A percentile compares a stretch with the other conserved stretches of the same genome.
phyloP scores from a whole-genome alignment of 1,140 invertebrate genomes.

The Brachionus rotundiformis region DNA sequence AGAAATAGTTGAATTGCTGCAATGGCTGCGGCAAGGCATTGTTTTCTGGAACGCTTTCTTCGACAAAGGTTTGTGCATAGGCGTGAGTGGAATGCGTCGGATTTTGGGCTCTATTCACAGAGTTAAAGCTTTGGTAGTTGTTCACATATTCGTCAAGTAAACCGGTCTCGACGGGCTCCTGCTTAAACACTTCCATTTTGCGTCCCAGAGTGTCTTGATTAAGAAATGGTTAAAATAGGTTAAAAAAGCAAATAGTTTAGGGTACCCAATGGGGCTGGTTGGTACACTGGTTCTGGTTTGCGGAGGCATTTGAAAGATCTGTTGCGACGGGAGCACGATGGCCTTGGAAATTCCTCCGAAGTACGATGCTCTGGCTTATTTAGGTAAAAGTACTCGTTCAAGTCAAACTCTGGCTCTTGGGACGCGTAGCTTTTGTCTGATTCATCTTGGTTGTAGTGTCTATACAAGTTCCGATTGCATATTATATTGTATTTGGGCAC shows the following conservation, averaged over 20 bases:
- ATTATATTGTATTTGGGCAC: neutral
- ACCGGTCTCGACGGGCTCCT: neutral
- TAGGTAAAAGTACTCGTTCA: constrained; percentile 20
- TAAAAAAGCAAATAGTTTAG: neutral
- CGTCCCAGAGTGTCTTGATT: neutral
- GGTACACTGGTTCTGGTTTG: neutral
- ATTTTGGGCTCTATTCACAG: neutral
- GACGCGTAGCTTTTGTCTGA: neutral
- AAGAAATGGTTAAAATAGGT: neutral
- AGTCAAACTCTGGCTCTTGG: neutral
- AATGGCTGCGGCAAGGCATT: neutral
- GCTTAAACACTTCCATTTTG: constrained; percentile 2
- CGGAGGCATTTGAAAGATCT: neutral
- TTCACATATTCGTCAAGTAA: neutral
- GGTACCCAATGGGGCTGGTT: neutral
- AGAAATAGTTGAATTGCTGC: constrained; percentile 4
- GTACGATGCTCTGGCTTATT: neutral
- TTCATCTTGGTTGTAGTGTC: neutral
- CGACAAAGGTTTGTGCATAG: neutral
- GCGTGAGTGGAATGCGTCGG: neutral
- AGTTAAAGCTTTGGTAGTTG: neutral
- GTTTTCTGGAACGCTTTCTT: neutral
- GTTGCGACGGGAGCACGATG: neutral
- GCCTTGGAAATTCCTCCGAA: neutral
- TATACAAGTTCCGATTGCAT: neutral